Evolutionary conservation across 1,140 invertebrate genomes (phyloP), one percentile per base, ranked within the genome.

Genomic region (Notospermus geniculatus): DNA sequence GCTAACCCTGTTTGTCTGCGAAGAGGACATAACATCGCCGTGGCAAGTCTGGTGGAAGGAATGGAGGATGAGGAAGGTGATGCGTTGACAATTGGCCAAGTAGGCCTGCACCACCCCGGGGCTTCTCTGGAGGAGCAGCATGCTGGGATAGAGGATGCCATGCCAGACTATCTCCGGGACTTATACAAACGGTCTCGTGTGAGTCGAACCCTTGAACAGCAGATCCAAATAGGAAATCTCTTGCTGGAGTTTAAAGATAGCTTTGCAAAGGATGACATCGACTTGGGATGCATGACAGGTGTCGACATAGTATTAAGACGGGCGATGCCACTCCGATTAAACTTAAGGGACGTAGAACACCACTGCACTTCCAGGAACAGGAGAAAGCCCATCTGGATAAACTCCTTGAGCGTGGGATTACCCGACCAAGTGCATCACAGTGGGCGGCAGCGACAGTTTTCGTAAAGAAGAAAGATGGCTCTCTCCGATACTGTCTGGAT

Each of bases 361-460:
- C 54, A 23, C 7, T 30, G 2, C 28, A 29, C 7, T 55, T 55
- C 27, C 9, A n/a, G 7, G 17, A 27, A 7, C 22, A 55, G n/a
- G 54, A 55, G 25, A 25, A 55, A 29, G 54, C 9, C 5, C 29
- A 57, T 43, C 17, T 57, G 19, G 11, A 57, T 13, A 57, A 41
- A 43, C 25, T 57, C 11, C 19, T 57, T 17, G 19, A 41, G 2
- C 29, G 9, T 30, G 56, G 56, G 22, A 30, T 57, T 22, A 25
- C 25, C n/a, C 23, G 27, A 7, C 23, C 23, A 7, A 22, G 17
- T 55, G 4, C 7, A 4, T 28, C 23, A 7, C 7, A 27, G n/a
- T 55, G 23, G 23, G 54, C 54, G 4, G 7, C 54, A 23, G 23
- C 29, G 2, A 28, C 32, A 45, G 59, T 61, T 2, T 22, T 61